Conservation (phyloP, 2,113 vertebrate species). For the Malurus alboscapulatus region DNA sequence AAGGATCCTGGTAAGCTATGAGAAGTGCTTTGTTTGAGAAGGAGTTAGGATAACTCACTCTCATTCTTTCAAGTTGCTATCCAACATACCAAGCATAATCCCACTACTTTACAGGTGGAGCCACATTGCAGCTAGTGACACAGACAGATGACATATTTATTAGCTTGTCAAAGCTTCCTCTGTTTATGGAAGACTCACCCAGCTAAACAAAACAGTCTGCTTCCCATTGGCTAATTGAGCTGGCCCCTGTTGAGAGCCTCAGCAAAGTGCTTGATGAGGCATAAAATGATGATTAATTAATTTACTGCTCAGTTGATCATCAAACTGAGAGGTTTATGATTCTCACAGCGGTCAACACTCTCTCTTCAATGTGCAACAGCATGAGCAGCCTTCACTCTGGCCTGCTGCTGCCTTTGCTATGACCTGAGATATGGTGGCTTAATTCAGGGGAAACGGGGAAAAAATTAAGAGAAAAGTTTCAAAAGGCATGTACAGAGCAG, state of each 20-base stretch:
- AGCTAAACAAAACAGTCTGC: constrained; percentile 92
- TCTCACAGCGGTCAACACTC: constrained; percentile 91
- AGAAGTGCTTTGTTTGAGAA: constrained; percentile 35
- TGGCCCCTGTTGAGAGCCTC: constrained; percentile 82
- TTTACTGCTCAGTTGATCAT: constrained; percentile 98
- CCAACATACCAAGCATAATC: constrained; percentile 74
- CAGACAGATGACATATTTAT: constrained; percentile 96
- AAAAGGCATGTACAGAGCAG: constrained; percentile 5
- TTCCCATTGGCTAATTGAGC: constrained; percentile 88
- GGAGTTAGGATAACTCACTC: background rate
- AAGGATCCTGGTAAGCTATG: background rate
- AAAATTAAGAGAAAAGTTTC: constrained; percentile 33
- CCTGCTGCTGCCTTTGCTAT: constrained; percentile 83
- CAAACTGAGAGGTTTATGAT: constrained; percentile 94
- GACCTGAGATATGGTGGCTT: constrained; percentile 79
- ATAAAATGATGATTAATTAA: constrained; percentile 99
- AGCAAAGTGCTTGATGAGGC: constrained; percentile 98
- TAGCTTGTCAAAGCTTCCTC: constrained; percentile 88
- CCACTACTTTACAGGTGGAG: constrained; percentile 83
- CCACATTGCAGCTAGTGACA: constrained; percentile 82
- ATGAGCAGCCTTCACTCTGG: constrained; percentile 71
- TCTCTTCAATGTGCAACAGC: constrained; percentile 71
- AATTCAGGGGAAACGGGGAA: constrained; percentile 1
- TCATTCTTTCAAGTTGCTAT: constrained; percentile 64
- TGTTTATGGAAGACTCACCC: constrained; percentile 86